phyloP scores from a whole-genome alignment of 1,140 invertebrate species.

The Heliconius himera region DNA sequence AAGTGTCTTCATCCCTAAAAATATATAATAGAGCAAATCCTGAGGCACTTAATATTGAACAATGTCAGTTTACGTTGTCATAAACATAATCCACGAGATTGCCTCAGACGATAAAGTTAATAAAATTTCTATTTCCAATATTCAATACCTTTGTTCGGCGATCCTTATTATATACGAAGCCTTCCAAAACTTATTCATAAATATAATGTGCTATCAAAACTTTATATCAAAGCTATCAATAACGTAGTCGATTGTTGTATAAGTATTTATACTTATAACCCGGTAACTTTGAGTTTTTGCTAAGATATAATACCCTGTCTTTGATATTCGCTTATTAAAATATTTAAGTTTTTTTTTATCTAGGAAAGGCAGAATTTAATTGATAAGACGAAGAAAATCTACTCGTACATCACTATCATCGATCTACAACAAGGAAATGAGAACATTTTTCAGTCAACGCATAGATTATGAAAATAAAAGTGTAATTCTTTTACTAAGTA shows the following conservation, averaged over 20 bases:
- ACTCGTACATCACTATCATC: too few relatives aligned
- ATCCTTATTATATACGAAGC: neutral
- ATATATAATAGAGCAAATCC: neutral
- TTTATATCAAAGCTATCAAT: slow-evolving; percentile 11
- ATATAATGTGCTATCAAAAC: slow-evolving; percentile 10
- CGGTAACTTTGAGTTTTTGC: neutral
- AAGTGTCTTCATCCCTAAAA: neutral
- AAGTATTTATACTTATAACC: neutral
- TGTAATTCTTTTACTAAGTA: too few relatives aligned
- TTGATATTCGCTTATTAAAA: neutral
- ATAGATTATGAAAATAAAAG: too few relatives aligned
- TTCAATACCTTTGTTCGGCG: neutral
- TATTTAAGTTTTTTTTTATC: neutral
- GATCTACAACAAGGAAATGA: too few relatives aligned
- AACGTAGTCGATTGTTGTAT: neutral
- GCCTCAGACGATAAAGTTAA: slow-evolving; percentile 6
- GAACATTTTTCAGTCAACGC: too few relatives aligned
- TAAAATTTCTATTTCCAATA: slow-evolving; percentile 12
- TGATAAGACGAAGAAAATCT: neutral
- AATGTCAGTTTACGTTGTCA: slow-evolving; percentile 10
- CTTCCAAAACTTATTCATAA: neutral
- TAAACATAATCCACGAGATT: slow-evolving; percentile 12
- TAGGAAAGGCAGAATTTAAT: too few relatives aligned
- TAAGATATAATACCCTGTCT: neutral
- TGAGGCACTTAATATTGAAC: neutral